Conservation (phyloP, 2,797 vertebrate genomes). For the Euthynnus affinis region DNA sequence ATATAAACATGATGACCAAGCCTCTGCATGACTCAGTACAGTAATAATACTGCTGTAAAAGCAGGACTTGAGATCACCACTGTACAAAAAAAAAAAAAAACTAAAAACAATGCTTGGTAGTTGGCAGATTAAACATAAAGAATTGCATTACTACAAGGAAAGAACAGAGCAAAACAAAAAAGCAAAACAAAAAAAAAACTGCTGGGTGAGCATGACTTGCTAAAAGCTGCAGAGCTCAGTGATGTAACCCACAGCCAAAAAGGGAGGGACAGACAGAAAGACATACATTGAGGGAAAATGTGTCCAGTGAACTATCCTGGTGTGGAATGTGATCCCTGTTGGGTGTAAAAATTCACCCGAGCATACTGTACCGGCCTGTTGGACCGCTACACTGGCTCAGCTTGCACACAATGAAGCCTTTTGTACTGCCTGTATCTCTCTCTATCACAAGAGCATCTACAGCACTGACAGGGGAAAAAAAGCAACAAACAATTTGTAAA, state of each 20-base stretch:
- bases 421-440: conserved; percentile 48
- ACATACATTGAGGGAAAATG: conserved; percentile 2
- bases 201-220: conserved; percentile 80
- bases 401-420: conserved; percentile 70
- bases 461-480: not conserved
- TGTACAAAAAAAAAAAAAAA: not conserved
- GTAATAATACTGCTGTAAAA: conserved; percentile 2
- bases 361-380: conserved; percentile 23
- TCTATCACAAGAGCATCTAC: conserved; percentile 28
- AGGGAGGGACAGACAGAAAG: not conserved
- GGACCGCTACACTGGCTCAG: conserved; percentile 41
- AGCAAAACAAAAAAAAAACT: conserved; percentile 28
- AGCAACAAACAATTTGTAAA: not conserved
- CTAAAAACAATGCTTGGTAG: not conserved
- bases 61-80: conserved; percentile 26
- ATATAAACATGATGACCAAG: not conserved
- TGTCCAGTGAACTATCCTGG: conserved; percentile 52
- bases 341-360: conserved; percentile 37
- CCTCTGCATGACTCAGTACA: conserved; percentile 65
- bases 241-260: conserved; percentile 39
- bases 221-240: conserved; percentile 49
- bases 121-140: not conserved
- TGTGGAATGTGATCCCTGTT: conserved; percentile 58
- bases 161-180: not conserved
- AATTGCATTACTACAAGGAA: not conserved